Evolutionary conservation across 2,113 vertebrate genomes (phyloP), one percentile per base, ranked within the genome.

Genomic region (Eulemur rufifrons): DNA sequence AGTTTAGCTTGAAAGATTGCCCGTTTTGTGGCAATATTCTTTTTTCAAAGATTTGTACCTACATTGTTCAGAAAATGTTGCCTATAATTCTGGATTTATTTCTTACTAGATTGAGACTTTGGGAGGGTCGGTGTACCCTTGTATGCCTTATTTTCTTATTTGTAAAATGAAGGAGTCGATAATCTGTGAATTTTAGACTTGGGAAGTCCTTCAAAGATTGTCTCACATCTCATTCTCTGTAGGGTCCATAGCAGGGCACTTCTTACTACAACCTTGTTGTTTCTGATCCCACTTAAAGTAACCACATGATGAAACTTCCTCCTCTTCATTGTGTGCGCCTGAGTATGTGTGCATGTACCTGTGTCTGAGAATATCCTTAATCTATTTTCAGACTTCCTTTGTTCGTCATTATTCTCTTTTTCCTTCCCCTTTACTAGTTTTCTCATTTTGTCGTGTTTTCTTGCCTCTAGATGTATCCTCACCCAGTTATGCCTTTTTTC

Each of bases 1-100:
- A 83, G 47, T 89, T 97, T 88, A 86, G 10, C 66, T 86, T 90
- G 39, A 87, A 86, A 89, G 47, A 69, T 39, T 94, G 17, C 86
- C 17, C 9, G 11, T 95, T 76, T 92, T 93, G 13, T 91, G 78
- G 21, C 52, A 84, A 4, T 94, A 34, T 50, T 87, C 11, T 85
- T 82, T 64, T 56, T 86, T 93, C 61, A 64, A 95, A 95, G 37
- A 82, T 73, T 66, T 86, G 15, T 96, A 84, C 12, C 80, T 71
- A 5, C 52, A 56, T 20, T 50, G 18, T 71, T 80, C 17, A 89
- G 56, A 74, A 93, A 95, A 77, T 84, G 50, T 14, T 95, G 76
- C 23, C 68, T 94, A 15, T 74, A 27, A 50, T 93, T 91, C 27
- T 74, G 4, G 68, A 15, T 23, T 63, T 80, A 37, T 2, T 95